phyloP scores from a whole-genome alignment of 1,140 invertebrate species.

The Drosophila neocordata region DNA sequence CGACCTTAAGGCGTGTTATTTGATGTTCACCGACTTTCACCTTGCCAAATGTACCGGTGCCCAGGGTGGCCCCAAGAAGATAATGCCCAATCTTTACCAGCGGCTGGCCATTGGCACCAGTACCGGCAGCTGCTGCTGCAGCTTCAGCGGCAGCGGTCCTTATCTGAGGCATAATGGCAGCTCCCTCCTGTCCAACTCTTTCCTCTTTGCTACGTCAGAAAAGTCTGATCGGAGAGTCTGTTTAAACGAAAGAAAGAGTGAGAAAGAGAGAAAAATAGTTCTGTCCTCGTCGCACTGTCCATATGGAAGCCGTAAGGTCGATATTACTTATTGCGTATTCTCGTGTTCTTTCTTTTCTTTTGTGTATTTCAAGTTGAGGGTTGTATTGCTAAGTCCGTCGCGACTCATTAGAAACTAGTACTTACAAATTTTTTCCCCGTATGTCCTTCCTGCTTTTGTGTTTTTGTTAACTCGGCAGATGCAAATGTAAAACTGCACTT shows the following conservation, averaged over 20 bases:
- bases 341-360: not conserved
- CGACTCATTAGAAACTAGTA: not conserved
- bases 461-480: not conserved
- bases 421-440: not conserved
- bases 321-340: slow-evolving; percentile 74
- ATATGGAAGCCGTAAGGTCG: slow-evolving; percentile 47
- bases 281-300: not conserved
- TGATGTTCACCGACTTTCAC: slow-evolving; percentile 99
- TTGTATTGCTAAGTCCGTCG: not conserved
- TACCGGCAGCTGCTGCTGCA: slow-evolving; percentile 50
- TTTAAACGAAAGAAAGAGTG: not conserved
- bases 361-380: not conserved
- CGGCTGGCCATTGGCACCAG: slow-evolving; percentile 83
- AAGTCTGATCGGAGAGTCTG: not conserved
- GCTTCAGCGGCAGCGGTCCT: slow-evolving; percentile 72
- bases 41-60: slow-evolving; percentile 96
- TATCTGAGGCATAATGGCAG: slow-evolving; percentile 64
- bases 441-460: not conserved
- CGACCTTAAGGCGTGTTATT: slow-evolving; percentile 98
- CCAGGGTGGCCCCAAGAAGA: slow-evolving; percentile 93
- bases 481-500: not conserved
- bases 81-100: slow-evolving; percentile 97
- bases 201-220: not conserved
- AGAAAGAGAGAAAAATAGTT: not conserved
- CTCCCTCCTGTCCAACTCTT: slow-evolving; percentile 2